These are phyloP conservation scores for Bucorvus abyssinicus DNA, from an alignment of 2,797 vertebrate genomes.

Conservation along the genomic window DNA sequence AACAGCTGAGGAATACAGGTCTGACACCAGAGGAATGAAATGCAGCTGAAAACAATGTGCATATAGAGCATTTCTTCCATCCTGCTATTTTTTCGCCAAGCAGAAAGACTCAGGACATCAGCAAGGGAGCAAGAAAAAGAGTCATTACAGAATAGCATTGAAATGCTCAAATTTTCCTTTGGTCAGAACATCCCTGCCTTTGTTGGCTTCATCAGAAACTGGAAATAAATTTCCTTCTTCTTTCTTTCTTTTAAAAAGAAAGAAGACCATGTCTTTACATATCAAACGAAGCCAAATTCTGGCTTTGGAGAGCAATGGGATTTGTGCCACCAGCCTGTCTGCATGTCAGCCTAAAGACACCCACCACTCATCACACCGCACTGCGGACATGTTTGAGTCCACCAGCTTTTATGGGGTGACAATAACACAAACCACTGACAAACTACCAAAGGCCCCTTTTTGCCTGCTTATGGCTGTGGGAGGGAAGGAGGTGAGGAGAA, in stretches of 20 bases:
- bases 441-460: neutral
- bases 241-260: too few species aligned
- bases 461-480: neutral
- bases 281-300: neutral
- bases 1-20: neutral
- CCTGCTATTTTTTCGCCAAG: neutral
- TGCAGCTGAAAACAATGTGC: neutral
- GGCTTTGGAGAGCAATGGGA: constrained; percentile 30
- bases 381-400: neutral
- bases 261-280: neutral
- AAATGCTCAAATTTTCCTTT: neutral
- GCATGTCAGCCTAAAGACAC: constrained; percentile 38
- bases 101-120: neutral
- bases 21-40: neutral
- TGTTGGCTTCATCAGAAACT: neutral
- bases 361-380: neutral
- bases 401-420: constrained; percentile 58
- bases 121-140: constrained; percentile 27
- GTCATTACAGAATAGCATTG: neutral
- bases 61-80: neutral
- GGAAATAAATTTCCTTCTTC: too few species aligned
- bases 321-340: constrained; percentile 50
- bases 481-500: neutral
- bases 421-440: constrained; percentile 57
- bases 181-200: neutral